These are phyloP conservation scores for Copidosoma floridanum DNA, from an alignment of 1,140 invertebrate genomes.

Conservation along the genomic window DNA sequence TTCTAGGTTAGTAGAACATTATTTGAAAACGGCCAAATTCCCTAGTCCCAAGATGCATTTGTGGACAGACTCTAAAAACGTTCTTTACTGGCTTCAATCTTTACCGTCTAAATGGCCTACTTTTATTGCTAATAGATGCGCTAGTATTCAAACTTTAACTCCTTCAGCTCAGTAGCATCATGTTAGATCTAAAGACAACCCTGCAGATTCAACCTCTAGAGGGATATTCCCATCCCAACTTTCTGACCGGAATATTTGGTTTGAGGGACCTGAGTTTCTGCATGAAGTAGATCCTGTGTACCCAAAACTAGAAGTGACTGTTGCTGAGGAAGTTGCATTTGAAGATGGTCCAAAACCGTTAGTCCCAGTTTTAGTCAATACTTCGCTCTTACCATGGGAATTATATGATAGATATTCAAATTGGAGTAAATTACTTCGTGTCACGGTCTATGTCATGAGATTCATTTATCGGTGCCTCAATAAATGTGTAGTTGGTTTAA, in stretches of 20 bases:
- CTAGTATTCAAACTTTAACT: constrained; percentile 36
- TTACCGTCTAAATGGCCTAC: constrained; percentile 35
- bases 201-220: constrained; percentile 41
- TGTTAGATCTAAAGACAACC: constrained; percentile 34
- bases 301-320: background rate
- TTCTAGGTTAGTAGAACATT: background rate
- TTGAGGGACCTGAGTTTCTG: constrained; percentile 41
- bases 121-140: constrained; percentile 45
- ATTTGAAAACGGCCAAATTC: background rate
- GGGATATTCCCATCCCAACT: constrained; percentile 30
- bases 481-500: too few relatives aligned
- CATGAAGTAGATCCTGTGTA: background rate
- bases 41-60: background rate
- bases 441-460: background rate
- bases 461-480: too few relatives aligned
- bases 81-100: constrained; percentile 41
- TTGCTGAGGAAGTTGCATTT: background rate
- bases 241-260: constrained; percentile 39
- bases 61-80: constrained; percentile 40
- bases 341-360: background rate
- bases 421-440: background rate
- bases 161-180: constrained; percentile 34
- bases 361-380: too few relatives aligned
- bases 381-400: too few relatives aligned
- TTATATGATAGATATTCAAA: background rate